These are phyloP conservation scores for Drosophila macrospina DNA, from an alignment of 2,888 invertebrate species.

Conservation along the genomic window DNA sequence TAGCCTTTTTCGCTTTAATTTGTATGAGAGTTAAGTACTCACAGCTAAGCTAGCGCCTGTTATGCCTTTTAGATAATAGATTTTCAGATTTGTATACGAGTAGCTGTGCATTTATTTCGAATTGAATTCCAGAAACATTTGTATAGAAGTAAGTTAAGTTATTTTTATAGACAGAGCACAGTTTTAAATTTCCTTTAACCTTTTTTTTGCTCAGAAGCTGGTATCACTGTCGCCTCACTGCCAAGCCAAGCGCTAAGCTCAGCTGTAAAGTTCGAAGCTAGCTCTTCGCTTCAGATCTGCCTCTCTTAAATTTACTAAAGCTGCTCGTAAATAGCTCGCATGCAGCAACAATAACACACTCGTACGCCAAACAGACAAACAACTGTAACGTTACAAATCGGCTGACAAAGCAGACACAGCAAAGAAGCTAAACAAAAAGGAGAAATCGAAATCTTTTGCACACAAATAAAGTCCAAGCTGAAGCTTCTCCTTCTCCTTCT, in stretches of 20 bases:
- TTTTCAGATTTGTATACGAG: neutral
- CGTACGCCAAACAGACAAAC: constrained; percentile 19
- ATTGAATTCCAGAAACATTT: neutral
- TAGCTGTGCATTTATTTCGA: neutral
- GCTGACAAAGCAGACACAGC: constrained; percentile 58
- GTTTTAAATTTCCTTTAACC: neutral
- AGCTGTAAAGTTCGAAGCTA: constrained; percentile 17
- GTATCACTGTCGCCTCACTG: constrained; percentile 7
- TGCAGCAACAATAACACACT: constrained; percentile 35
- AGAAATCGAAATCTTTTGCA: constrained; percentile 67
- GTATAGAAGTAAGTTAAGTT: no score
- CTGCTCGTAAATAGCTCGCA: constrained; percentile 41
- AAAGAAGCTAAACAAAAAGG: constrained; percentile 63
- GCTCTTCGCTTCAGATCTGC: constrained; percentile 37
- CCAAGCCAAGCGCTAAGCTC: constrained; percentile 18
- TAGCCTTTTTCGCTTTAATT: constrained; percentile 5
- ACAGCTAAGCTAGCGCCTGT: no score
- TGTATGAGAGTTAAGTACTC: neutral
- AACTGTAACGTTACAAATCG: constrained; percentile 58
- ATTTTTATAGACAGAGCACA: no score
- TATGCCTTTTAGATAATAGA: no score
- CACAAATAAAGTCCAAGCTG: constrained; percentile 54
- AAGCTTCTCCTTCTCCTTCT: constrained; percentile 14
- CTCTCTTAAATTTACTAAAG: constrained; percentile 52
- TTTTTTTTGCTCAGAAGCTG: constrained; percentile 1